Base-by-base conservation (phyloP, 2,888 invertebrate genomes). In the Eristalis pertinax region DNA sequence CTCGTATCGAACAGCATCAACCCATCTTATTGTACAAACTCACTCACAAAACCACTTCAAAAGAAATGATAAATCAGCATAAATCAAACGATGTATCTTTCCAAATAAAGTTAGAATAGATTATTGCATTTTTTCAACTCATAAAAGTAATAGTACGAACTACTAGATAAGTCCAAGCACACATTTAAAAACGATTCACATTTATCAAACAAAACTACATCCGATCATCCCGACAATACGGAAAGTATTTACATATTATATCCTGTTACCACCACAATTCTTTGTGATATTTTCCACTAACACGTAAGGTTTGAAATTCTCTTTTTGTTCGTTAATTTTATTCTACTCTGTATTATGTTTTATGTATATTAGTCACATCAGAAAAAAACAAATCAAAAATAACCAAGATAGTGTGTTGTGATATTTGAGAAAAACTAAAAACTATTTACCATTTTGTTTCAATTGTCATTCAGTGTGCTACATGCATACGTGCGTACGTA, bases 221-320 rank as follows among this genome's bases (percentile, higher is more conserved):
- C 32, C 32, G 15, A 70, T n/a, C 7, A 38, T 43, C 41, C 73
- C 50, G 65, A 81, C 73, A 74, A 81, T 73, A 73, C 62, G 29
- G 1, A 32, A 35, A 56, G 29, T 24, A 13, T 76, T 26, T 24
- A n/a, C n/a, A n/a, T n/a, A n/a, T n/a, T n/a, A 26, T 26, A 74
- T 41, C 74, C 82, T 67, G 1, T 75, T 74, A 86, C 82, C 82
- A 86, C 86, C 86, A 82, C 82, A 78, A 82, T 86, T 67, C 43
- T 62, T 86, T 86, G 86, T 86, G 86, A 86, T 86, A 86, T 85
- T 76, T 65, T 81, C 73, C 32, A 65, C 62, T 78, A 64, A 78
- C 56, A 58, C 8, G 58, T 74, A 78, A 64, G 56, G 29, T 35
- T 60, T 67, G 35, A 32, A 32, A 58, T 41, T 56, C 11, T 19